Evolutionary conservation across 2,797 vertebrate genomes (phyloP).

Genomic region (Glyptemys insculpta): DNA sequence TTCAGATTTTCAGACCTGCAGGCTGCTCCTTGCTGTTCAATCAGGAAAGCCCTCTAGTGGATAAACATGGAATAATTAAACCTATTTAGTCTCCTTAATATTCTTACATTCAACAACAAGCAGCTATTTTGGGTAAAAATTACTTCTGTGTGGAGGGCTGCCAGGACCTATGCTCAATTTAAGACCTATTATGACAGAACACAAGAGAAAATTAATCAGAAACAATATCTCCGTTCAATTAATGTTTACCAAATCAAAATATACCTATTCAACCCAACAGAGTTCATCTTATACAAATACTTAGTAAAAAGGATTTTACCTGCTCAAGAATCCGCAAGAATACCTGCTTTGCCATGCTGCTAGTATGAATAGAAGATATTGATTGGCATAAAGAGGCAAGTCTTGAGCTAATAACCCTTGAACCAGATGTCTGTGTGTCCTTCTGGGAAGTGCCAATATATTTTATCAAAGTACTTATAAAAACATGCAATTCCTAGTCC

Average conservation of each 20-base stretch:
- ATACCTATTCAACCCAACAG: neutral
- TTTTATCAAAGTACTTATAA: neutral
- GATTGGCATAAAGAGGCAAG: neutral
- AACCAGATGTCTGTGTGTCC: neutral
- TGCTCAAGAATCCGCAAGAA: neutral
- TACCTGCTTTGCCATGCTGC: neutral
- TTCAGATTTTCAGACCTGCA: neutral
- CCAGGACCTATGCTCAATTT: neutral
- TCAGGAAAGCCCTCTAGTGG: conserved; percentile 46
- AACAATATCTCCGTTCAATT: neutral
- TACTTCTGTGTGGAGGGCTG: neutral
- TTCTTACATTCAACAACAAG: fast-evolving
- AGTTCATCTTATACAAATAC: neutral
- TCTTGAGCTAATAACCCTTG: neutral
- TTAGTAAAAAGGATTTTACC: neutral
- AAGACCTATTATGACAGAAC: neutral
- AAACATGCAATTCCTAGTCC: neutral
- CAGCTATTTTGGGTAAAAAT: neutral
- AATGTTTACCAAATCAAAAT: neutral
- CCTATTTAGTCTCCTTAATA: fast-evolving
- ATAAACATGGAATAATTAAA: neutral
- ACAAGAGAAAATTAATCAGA: neutral
- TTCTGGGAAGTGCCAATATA: neutral
- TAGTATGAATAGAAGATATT: neutral
- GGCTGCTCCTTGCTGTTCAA: fast-evolving